Conservation (phyloP, 2,797 vertebrate species). For the Ceyx erithaca region DNA sequence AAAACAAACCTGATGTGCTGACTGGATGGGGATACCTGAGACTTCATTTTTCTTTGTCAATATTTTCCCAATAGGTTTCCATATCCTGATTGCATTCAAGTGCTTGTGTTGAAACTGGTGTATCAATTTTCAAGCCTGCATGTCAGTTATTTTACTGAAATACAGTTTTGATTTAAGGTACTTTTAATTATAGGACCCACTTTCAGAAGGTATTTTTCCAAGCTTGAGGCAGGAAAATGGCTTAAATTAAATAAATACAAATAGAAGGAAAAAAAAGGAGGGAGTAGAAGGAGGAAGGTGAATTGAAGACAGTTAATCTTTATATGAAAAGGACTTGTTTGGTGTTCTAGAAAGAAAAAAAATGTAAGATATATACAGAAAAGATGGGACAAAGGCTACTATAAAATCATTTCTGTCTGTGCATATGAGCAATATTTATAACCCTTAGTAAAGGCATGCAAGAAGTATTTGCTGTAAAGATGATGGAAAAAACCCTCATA, state of each 20-base stretch:
- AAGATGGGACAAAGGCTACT: neutral
- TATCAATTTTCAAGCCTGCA: neutral
- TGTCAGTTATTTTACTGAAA: neutral
- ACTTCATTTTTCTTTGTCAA: neutral
- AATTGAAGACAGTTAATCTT: neutral
- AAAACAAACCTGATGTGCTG: neutral
- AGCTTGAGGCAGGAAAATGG: slow-evolving; percentile 2
- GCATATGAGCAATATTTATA: neutral
- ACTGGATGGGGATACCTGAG: neutral
- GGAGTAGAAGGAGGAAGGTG: neutral
- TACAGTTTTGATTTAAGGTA: neutral
- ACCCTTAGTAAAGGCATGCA: neutral
- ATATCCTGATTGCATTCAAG: neutral
- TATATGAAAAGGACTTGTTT: neutral
- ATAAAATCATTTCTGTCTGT: neutral
- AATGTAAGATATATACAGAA: neutral
- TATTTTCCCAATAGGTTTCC: neutral
- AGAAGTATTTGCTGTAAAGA: neutral
- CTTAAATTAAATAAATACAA: neutral
- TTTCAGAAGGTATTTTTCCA: slow-evolving; percentile 5
- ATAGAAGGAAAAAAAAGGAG: too few relatives aligned
- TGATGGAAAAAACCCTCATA: too few relatives aligned
- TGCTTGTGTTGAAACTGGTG: neutral
- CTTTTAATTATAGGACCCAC: slow-evolving; percentile 26
- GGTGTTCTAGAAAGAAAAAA: neutral